Conservation (phyloP, 2,888 invertebrate species). For the Gerris lacustris region DNA sequence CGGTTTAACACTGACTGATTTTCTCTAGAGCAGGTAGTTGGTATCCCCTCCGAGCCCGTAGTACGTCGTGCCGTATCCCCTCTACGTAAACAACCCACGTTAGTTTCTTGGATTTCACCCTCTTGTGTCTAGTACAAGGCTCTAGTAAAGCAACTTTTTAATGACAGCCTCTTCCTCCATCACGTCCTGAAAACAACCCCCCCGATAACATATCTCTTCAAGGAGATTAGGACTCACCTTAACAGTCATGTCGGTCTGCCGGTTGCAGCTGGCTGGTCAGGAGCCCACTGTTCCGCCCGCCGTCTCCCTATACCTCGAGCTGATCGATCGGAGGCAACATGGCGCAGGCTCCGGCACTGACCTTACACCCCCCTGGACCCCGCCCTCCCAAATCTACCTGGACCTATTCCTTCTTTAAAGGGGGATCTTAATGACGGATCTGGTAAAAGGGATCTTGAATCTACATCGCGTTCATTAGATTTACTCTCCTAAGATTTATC, state of each 20-base stretch:
- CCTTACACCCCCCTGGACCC: neutral
- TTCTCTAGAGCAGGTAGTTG: neutral
- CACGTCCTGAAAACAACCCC: neutral
- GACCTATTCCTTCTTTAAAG: neutral
- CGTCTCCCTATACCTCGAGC: neutral
- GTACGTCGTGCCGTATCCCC: conserved; percentile 5
- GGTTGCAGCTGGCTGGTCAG: conserved; percentile 18
- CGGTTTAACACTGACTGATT: neutral
- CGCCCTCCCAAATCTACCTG: conserved; percentile 2
- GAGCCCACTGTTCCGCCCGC: conserved; percentile 15
- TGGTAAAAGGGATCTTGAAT: neutral
- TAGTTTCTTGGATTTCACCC: neutral
- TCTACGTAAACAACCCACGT: neutral
- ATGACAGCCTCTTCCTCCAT: neutral
- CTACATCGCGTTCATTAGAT: no score
- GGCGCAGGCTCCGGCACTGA: conserved; percentile 1
- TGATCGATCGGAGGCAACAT: neutral
- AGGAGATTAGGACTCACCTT: conserved; percentile 11
- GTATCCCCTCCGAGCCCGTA: neutral
- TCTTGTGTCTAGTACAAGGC: neutral
- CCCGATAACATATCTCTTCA: neutral
- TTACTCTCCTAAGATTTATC: no score
- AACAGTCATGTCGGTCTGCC: conserved; percentile 20
- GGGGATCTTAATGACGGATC: neutral
- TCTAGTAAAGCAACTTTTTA: neutral